phyloP scores from a whole-genome alignment of 2,113 vertebrate species.

The Chelonoidis abingdonii region DNA sequence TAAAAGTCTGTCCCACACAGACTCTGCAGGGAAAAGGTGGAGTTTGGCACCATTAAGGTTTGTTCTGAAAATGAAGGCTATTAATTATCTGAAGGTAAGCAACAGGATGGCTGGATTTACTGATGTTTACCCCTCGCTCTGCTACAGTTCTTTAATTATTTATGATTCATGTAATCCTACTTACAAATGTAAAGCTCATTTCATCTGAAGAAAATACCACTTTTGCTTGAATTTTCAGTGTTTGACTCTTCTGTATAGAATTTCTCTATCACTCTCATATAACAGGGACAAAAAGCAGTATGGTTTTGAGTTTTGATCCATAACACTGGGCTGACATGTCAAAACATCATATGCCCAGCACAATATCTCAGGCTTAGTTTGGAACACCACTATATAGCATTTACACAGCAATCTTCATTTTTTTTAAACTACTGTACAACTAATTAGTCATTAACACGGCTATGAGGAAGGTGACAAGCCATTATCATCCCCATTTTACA shows the following conservation, averaged over 20 bases:
- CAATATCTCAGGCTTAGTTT: neutral
- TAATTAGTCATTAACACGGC: neutral
- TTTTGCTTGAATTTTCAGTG: conserved; percentile 1
- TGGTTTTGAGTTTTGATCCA: neutral
- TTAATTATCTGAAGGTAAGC: conserved; percentile 57
- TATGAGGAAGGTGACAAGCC: conserved; percentile 50
- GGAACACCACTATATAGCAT: neutral
- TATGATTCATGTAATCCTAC: neutral
- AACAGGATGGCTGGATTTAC: conserved; percentile 44
- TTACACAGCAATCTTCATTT: neutral
- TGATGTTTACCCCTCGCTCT: conserved; percentile 35
- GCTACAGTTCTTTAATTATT: conserved; percentile 33
- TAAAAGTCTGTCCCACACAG: conserved; percentile 52
- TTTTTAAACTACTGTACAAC: neutral
- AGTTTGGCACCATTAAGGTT: conserved; percentile 50
- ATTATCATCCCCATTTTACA: conserved; percentile 45
- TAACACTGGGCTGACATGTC: neutral
- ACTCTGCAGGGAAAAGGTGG: conserved; percentile 68
- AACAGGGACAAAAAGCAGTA: neutral
- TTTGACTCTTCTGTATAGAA: neutral
- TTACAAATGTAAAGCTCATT: conserved; percentile 3
- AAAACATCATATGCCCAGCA: neutral
- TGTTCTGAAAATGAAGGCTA: conserved; percentile 63
- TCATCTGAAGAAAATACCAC: neutral
- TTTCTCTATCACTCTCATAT: neutral